phyloP scores from a whole-genome alignment of 2,113 vertebrate species.

The Dicentrarchus labrax region DNA sequence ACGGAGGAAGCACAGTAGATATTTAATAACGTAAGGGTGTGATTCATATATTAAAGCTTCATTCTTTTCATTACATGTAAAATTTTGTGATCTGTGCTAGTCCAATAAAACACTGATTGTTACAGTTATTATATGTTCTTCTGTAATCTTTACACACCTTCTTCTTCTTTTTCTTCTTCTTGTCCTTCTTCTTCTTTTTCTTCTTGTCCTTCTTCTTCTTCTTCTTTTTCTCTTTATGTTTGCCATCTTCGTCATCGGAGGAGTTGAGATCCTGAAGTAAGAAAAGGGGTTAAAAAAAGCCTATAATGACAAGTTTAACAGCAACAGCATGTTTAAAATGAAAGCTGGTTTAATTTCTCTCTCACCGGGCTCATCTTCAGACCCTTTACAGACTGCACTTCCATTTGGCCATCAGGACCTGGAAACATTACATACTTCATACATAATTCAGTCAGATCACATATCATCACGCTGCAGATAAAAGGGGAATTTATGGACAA shows the following conservation, averaged over 20 bases:
- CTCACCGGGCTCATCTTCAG: conserved; percentile 37
- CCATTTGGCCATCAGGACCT: conserved; percentile 31
- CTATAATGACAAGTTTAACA: not conserved
- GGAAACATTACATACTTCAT: not conserved
- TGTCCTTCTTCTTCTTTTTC: conserved; percentile 14
- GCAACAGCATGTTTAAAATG: not conserved
- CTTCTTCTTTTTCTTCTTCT: conserved; percentile 59
- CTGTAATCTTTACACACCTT: not conserved
- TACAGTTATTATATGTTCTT: not conserved
- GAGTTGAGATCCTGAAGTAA: conserved; percentile 30
- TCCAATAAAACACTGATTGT: not conserved
- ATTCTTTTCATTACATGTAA: not conserved
- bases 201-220: conserved; percentile 46
- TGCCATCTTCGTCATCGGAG: conserved; percentile 27
- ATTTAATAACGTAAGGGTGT: not conserved
- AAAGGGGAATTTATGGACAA: not conserved
- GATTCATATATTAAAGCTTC: not conserved
- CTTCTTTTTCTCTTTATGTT: conserved; percentile 63
- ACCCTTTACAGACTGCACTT: not conserved
- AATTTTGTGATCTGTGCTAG: not conserved
- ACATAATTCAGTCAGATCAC: not conserved
- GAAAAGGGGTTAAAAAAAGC: not conserved
- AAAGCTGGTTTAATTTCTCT: not conserved
- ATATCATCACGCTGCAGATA: not conserved
- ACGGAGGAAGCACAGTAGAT: not conserved